phyloP scores from a whole-genome alignment of 2,888 invertebrate species.

The Stictocephala bisonia region DNA sequence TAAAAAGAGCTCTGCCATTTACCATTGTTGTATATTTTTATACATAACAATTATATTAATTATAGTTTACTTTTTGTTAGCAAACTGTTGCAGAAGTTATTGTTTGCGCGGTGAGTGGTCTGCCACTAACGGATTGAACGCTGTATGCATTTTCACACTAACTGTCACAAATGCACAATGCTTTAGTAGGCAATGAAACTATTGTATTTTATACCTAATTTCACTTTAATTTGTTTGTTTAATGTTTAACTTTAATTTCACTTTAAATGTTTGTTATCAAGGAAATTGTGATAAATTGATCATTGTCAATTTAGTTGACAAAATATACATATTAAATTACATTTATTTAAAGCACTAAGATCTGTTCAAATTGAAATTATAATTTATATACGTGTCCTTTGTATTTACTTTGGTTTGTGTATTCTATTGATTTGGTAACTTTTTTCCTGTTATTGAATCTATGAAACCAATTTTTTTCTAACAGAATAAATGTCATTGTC shows the following conservation, averaged over 20 bases:
- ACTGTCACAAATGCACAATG: constrained; percentile 38
- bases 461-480: too few relatives aligned
- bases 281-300: constrained; percentile 9
- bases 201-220: constrained; percentile 30
- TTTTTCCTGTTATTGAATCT: too few relatives aligned
- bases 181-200: constrained; percentile 20
- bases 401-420: too few relatives aligned
- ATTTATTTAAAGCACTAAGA: too few relatives aligned
- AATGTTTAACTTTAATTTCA: too few relatives aligned
- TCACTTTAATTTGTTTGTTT: neutral
- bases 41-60: constrained; percentile 29
- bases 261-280: constrained; percentile 11
- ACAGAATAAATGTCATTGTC: too few relatives aligned
- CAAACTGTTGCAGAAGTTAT: neutral
- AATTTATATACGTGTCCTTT: too few relatives aligned
- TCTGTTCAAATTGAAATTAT: too few relatives aligned
- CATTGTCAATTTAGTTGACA: constrained; percentile 28
- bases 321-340: too few relatives aligned
- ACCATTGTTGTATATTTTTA: constrained; percentile 22
- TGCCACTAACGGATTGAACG: constrained; percentile 5
- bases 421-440: too few relatives aligned
- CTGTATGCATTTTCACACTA: constrained; percentile 21
- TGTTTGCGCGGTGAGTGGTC: too few relatives aligned
- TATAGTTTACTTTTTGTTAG: too few relatives aligned
- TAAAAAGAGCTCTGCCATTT: constrained; percentile 1